phyloP scores from a whole-genome alignment of 2,888 invertebrate genomes.

The Drosophila anomelani region DNA sequence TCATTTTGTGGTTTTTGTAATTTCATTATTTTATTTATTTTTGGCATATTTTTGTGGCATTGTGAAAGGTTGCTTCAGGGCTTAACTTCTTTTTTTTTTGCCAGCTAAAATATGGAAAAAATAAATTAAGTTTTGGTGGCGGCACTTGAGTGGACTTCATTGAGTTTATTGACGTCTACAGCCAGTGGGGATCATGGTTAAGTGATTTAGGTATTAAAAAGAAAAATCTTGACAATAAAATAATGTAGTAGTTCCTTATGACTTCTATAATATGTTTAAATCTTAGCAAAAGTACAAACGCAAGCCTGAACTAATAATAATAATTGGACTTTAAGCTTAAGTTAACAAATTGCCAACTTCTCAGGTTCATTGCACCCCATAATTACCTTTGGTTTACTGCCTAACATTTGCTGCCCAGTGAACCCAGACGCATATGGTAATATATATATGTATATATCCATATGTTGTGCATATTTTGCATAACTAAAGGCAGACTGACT shows the following conservation, averaged over 20 bases:
- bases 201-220: not conserved
- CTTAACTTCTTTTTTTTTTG: slow-evolving; percentile 8
- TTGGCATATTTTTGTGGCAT: slow-evolving; percentile 52
- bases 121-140: not conserved
- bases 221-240: not conserved
- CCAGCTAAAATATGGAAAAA: slow-evolving; percentile 13
- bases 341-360: slow-evolving; percentile 8
- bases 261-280: not conserved
- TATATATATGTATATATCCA: not conserved
- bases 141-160: not conserved
- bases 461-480: slow-evolving; percentile 23
- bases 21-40: slow-evolving; percentile 25
- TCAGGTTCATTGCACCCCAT: slow-evolving; percentile 57
- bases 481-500: slow-evolving; percentile 17
- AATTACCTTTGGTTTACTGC: slow-evolving; percentile 22
- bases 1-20: slow-evolving; percentile 7
- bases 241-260: too few species aligned
- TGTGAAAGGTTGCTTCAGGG: slow-evolving; percentile 63
- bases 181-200: not conserved
- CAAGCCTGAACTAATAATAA: not conserved
- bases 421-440: slow-evolving; percentile 17
- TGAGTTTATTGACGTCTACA: slow-evolving; percentile 18
- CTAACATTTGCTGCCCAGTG: slow-evolving; percentile 4
- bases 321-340: not conserved
- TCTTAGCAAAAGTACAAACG: not conserved